phyloP scores from a whole-genome alignment of 2,797 vertebrate species.

The Poecilia velifera region DNA sequence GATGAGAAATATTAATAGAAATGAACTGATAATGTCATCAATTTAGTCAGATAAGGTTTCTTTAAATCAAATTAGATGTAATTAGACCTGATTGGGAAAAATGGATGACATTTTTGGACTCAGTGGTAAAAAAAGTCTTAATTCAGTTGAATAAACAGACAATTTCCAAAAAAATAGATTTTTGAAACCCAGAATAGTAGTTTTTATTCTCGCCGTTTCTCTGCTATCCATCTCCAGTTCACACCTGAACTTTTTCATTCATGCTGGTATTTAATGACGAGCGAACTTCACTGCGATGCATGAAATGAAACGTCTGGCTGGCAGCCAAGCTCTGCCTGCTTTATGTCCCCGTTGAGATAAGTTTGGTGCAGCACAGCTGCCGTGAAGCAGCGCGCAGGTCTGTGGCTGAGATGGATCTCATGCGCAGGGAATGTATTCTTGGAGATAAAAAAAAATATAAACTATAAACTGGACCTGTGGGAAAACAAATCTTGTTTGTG shows the following conservation, averaged over 20 bases:
- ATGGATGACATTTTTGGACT: no score
- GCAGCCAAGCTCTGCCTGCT: conserved; percentile 8
- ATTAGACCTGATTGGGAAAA: no score
- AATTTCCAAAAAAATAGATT: no score
- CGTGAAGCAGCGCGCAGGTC: conserved; percentile 13
- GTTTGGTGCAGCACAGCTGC: conserved; percentile 21
- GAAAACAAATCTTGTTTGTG: conserved; percentile 49
- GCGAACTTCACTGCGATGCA: not conserved
- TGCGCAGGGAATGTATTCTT: conserved; percentile 38
- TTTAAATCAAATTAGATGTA: no score
- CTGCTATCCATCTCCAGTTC: not conserved
- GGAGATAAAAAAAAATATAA: conserved; percentile 38
- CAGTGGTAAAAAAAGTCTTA: no score
- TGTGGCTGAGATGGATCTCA: conserved; percentile 17
- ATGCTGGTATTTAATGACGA: conserved; percentile 6
- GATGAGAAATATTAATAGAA: no score
- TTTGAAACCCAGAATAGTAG: no score
- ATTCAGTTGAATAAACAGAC: no score
- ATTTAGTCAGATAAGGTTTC: no score
- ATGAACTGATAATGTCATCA: no score
- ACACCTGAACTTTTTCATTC: not conserved
- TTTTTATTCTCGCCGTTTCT: not conserved
- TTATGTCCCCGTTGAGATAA: not conserved
- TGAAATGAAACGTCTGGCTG: not conserved
- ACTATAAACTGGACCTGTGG: conserved; percentile 38